phyloP scores from a whole-genome alignment of 2,797 vertebrate genomes.

The Psittacula echo region DNA sequence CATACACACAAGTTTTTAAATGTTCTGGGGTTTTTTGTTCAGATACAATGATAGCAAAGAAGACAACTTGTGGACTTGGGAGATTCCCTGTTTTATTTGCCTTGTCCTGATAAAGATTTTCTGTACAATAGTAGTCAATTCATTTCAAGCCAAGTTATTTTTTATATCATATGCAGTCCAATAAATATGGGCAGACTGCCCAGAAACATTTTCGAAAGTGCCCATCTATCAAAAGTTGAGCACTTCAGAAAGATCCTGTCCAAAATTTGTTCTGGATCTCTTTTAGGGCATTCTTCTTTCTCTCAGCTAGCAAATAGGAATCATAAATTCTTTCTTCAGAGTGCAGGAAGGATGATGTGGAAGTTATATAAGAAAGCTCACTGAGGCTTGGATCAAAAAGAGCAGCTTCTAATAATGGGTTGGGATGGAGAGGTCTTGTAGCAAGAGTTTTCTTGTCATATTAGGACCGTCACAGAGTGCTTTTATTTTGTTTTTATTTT shows the following conservation, averaged over 20 bases:
- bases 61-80: background rate
- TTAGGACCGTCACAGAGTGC: background rate
- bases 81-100: background rate
- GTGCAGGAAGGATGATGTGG: background rate
- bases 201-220: background rate
- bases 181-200: background rate
- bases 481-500: background rate
- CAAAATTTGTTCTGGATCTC: background rate
- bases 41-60: background rate
- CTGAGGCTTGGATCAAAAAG: background rate
- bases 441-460: background rate
- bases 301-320: background rate
- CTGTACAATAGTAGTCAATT: background rate
- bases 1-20: background rate
- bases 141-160: background rate
- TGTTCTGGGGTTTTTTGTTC: background rate
- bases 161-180: background rate
- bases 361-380: background rate
- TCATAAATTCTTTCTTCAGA: background rate
- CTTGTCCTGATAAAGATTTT: background rate
- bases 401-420: background rate
- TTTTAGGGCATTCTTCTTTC: background rate
- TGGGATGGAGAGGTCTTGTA: background rate
- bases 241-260: background rate
- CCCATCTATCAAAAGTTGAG: background rate